These are phyloP conservation scores for Rhincodon typus DNA, from an alignment of 2,797 vertebrate species.

Conservation along the genomic window DNA sequence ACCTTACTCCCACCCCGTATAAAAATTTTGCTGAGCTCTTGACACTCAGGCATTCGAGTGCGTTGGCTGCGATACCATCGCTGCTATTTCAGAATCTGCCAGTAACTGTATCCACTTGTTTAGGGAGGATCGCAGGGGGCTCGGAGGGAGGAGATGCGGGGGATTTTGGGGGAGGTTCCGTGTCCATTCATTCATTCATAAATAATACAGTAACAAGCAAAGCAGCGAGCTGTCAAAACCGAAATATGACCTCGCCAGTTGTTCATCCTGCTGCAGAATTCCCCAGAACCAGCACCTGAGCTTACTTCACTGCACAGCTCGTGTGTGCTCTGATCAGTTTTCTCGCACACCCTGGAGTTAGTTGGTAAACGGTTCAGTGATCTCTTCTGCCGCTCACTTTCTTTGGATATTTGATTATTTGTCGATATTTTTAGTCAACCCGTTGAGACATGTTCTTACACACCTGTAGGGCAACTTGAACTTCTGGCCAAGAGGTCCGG, in stretches of 20 bases:
- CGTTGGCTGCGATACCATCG: slow-evolving; percentile 53
- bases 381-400: neutral
- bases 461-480: too few species aligned
- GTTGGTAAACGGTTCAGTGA: neutral
- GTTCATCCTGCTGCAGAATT: neutral
- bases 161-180: slow-evolving; percentile 49
- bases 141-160: slow-evolving; percentile 48
- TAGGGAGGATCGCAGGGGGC: slow-evolving; percentile 45
- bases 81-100: slow-evolving; percentile 63
- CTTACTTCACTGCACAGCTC: neutral
- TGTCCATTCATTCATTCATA: slow-evolving; percentile 76
- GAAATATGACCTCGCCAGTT: neutral
- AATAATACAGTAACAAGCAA: slow-evolving; percentile 49
- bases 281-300: neutral
- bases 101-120: slow-evolving; percentile 76
- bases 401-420: neutral
- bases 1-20: slow-evolving; percentile 66
- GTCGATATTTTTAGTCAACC: neutral
- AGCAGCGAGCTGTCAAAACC: neutral
- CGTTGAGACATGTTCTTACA: too few species aligned
- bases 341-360: neutral
- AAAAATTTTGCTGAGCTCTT: slow-evolving; percentile 72
- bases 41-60: slow-evolving; percentile 55
- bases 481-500: too few species aligned
- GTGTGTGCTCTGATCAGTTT: too few species aligned